Evolutionary conservation across 2,113 vertebrate species (phyloP).

Genomic region (Alouatta palliata): DNA sequence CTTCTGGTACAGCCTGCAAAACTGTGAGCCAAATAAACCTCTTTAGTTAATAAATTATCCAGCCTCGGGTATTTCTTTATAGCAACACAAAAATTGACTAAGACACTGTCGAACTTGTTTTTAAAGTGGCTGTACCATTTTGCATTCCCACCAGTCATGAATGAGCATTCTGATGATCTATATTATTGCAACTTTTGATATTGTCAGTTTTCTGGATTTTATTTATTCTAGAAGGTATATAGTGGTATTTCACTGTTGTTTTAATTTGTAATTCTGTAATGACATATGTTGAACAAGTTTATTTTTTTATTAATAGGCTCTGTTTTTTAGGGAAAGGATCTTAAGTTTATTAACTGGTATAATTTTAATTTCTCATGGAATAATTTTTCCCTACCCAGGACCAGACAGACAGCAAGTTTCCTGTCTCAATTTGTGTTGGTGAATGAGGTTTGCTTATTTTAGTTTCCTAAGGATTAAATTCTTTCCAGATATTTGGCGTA

Average conservation of each 20-base stretch:
- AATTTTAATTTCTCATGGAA: conserved; percentile 28
- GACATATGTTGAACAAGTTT: not conserved
- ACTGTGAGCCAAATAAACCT: too few relatives aligned
- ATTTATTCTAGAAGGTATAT: not conserved
- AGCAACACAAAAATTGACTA: too few relatives aligned
- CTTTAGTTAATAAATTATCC: too few relatives aligned
- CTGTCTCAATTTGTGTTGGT: not conserved
- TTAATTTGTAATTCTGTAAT: not conserved
- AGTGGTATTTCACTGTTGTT: not conserved
- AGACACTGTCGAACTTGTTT: not conserved
- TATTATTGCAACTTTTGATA: not conserved
- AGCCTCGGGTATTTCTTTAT: too few relatives aligned
- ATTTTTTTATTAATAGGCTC: not conserved
- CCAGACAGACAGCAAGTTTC: not conserved
- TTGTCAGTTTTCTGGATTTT: not conserved
- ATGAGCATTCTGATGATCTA: not conserved
- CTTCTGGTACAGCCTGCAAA: too few relatives aligned
- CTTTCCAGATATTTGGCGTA: not conserved
- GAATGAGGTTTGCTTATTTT: not conserved
- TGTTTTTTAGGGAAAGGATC: not conserved
- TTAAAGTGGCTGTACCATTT: not conserved
- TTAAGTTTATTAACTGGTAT: not conserved
- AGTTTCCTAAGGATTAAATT: not conserved
- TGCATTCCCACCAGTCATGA: not conserved
- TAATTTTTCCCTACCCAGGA: not conserved